Evolutionary conservation across 2,888 invertebrate genomes (phyloP).

Genomic region (Amphipyra tragopoginis): DNA sequence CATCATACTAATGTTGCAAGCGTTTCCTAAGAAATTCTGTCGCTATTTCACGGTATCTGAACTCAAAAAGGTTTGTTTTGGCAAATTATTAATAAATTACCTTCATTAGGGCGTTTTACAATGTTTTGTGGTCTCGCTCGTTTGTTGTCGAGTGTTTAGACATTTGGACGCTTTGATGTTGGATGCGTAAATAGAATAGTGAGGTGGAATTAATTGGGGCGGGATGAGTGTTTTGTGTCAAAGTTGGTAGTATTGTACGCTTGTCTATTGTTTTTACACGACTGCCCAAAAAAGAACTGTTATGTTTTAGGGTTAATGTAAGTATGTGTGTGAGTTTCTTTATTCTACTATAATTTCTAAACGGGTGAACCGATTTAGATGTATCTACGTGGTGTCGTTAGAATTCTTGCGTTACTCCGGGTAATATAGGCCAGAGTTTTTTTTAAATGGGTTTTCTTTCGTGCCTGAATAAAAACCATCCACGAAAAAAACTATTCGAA

Average conservation of each 20-base stretch:
- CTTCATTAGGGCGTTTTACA: conserved; percentile 80
- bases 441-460: too few relatives aligned
- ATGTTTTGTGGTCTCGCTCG: conserved; percentile 77
- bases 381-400: too few relatives aligned
- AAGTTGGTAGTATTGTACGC: neutral
- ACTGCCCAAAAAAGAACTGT: too few relatives aligned
- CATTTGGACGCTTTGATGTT: conserved; percentile 74
- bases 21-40: conserved; percentile 44
- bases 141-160: conserved; percentile 75
- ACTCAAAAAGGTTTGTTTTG: conserved; percentile 68
- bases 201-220: conserved; percentile 54
- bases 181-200: conserved; percentile 57
- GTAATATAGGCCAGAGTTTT: too few relatives aligned
- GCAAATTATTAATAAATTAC: conserved; percentile 83
- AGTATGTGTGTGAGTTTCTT: too few relatives aligned
- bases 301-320: too few relatives aligned
- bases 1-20: conserved; percentile 36
- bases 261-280: neutral
- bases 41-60: conserved; percentile 63
- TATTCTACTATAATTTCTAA: too few relatives aligned
- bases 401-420: too few relatives aligned
- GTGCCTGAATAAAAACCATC: too few relatives aligned
- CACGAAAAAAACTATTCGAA: too few relatives aligned
- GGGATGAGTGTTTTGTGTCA: conserved; percentile 33
- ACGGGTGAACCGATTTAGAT: too few relatives aligned